Base-by-base conservation (phyloP, 2,888 invertebrate genomes). In the Drosophila bunnanda region DNA sequence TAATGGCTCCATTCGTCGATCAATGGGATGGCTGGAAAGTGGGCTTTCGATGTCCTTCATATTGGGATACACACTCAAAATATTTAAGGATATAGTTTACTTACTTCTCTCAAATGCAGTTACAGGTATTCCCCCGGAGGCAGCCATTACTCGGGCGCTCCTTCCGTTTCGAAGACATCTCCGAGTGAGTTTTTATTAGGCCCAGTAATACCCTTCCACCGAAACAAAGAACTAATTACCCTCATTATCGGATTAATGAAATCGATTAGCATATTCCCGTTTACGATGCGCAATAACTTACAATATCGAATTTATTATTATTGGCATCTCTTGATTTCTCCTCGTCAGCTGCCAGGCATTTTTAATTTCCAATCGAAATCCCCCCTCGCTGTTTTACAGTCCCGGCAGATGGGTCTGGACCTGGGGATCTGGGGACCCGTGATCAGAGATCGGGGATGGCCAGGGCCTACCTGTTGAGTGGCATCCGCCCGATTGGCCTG, bases 191-290 rank as follows among this genome's bases (percentile, higher is more conserved):
- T 62, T 62, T 28, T 30, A 44, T 15, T 9, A 3, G 8, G 10
- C 2, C n/a, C 10, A 59, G 17, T 22, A 22, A 13, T 8, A 9
- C 67, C 12, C 39, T 17, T 22, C 32, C 5, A 10, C 10, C 52
- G 59, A 66, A 52, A 65, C 56, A 48, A 59, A 60, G 70, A 89
- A 89, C 82, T 83, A 79, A 89, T 80, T 79, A 77, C 72, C 82
- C 77, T 77, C 80, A 80, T 89, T 89, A 89, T 83, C 88, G 76
- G 77, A 79, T 88, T 78, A 88, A 87, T 85, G 88, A 82, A 83
- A 79, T 79, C 87, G 89, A 81, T 88, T 87, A 83, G 86, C 88
- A 85, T 82, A 78, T 85, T 90, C 90, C 81, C 90, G 79, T 82
- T 82, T 85, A 82, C 88, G 82, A 82, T 72, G 48, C 46, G 28